Percentiles rank a stretch among this genome's conserved stretches.
Evolutionary conservation across 2,113 vertebrate species (phyloP).

Genomic region (Butorides virescens): DNA sequence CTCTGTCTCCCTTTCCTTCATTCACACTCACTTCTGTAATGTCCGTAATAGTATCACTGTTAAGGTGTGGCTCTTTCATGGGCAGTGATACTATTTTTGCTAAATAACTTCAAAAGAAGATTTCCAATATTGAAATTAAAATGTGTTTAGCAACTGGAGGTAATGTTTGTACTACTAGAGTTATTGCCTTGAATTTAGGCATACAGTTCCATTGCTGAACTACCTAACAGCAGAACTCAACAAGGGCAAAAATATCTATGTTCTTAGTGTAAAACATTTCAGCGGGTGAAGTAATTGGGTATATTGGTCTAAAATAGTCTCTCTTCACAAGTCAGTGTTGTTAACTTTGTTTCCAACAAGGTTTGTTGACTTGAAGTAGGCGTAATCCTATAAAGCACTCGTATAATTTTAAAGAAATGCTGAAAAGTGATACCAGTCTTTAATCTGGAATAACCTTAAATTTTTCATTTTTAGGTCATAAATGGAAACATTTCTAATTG

Average conservation of each 20-base stretch:
- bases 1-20: not conserved
- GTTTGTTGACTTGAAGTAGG: not conserved
- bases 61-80: not conserved
- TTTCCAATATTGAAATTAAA: not conserved
- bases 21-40: not conserved
- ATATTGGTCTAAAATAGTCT: not conserved
- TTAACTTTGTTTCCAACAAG: not conserved
- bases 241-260: not conserved
- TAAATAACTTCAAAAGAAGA: not conserved
- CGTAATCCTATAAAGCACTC: not conserved
- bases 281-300: not conserved
- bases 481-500: conserved; percentile 32
- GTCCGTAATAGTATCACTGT: not conserved
- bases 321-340: not conserved
- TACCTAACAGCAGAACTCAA: not conserved
- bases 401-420: not conserved
- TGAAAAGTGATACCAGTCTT: not conserved
- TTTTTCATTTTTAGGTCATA: conserved; percentile 2
- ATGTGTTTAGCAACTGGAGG: not conserved
- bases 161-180: not conserved
- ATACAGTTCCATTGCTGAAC: not conserved
- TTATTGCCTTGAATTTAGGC: not conserved
- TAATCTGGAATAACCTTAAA: conserved; percentile 13
- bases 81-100: not conserved
- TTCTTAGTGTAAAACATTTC: not conserved